Evolutionary conservation across 35 echinoderm and acorn worm genomes (phyloP), one percentile per base, ranked within the genome.

Genomic region (Strongylocentrotus purpuratus): DNA sequence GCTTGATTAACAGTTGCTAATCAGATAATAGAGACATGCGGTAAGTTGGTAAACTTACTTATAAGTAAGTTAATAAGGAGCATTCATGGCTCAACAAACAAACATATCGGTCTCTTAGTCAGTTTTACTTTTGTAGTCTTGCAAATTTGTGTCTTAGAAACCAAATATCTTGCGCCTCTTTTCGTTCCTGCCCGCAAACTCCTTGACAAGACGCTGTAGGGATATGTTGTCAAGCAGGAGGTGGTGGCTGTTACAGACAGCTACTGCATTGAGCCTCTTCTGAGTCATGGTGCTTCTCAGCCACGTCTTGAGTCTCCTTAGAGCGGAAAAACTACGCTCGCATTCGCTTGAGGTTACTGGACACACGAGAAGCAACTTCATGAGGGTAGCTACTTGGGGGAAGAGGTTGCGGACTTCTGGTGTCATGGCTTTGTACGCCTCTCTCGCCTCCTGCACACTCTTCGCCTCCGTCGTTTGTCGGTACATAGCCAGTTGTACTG

Each of bases 251-350:
- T 95, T 15, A 33, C 59, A 87, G 4, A 95, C 71, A 31, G 46
- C 59, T 20, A 89, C 94, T 61, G 55, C 46, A 33, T 94, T 94
- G 6, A 88, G 86, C 52, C 95, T 91, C 86, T 94, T 52, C 90
- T 92, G 95, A 59, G 95, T 94, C 95, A 95, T 95, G 45, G 95
- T 95, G 50, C 70, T 87, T 70, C 95, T 95, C 90, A 95, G 95
- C 95, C 95, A 95, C 10, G 95, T 95, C 60, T 95, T 94, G 18
- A 95, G 33, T 10, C 95, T 35, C 48, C 94, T 86, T 18, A 92
- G 90, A 45, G 95, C 52, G 31, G 45, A 95, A n/a, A 95, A 95
- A 41, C 87, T 93, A 32, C 95, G 45, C 33, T 95, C 89, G 31
- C 87, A 61, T 33, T 92, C 88, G 46, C 87, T 47, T 33, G 95